These are phyloP conservation scores for Rhabdomys dilectus DNA, from an alignment of 2,113 vertebrate genomes.

Conservation along the genomic window DNA sequence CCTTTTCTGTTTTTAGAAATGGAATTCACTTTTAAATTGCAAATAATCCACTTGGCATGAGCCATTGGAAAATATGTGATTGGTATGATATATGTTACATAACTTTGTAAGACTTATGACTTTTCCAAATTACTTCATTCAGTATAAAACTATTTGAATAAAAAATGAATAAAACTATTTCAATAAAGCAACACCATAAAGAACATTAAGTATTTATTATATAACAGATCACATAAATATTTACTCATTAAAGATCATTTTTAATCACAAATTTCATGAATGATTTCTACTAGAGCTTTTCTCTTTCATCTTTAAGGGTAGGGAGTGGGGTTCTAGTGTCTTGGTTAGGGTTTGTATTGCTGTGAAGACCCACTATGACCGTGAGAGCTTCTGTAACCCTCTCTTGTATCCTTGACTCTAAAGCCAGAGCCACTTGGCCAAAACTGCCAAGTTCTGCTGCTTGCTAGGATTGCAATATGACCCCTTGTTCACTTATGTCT, in stretches of 20 bases:
- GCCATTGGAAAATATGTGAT: constrained; percentile 8
- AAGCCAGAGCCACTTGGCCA: not conserved
- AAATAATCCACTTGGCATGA: constrained; percentile 12
- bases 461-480: not conserved
- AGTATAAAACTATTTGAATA: constrained; percentile 23
- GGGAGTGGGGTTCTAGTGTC: not conserved
- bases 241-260: constrained; percentile 45
- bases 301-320: not conserved
- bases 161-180: constrained; percentile 52
- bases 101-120: constrained; percentile 1
- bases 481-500: not conserved
- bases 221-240: not conserved
- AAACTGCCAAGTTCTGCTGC: not conserved
- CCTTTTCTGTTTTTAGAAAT: not conserved
- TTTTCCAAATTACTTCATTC: constrained; percentile 40
- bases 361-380: not conserved
- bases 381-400: not conserved
- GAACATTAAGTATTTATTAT: constrained; percentile 8
- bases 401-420: not conserved
- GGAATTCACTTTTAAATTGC: constrained; percentile 30
- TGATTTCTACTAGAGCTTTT: not conserved
- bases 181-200: constrained; percentile 43
- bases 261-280: not conserved
- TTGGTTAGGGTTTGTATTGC: not conserved
- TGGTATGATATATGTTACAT: constrained; percentile 4